Conservation (phyloP, 1,140 invertebrate genomes). For the Drosophila seguyi region DNA sequence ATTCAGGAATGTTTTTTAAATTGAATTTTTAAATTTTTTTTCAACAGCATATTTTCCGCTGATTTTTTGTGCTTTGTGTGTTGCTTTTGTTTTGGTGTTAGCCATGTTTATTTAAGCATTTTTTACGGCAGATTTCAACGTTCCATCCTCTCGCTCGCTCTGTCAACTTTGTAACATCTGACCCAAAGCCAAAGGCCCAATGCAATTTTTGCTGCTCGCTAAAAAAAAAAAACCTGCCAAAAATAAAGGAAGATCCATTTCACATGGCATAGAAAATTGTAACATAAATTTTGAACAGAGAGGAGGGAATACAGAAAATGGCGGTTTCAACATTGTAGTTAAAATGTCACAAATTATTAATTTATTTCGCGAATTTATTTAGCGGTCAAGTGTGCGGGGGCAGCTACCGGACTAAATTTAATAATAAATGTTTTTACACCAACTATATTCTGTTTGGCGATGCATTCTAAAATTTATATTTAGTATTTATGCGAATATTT, state of each 20-base stretch:
- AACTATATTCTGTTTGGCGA: not conserved
- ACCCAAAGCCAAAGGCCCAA: slow-evolving; percentile 58
- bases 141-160: slow-evolving; percentile 7
- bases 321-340: slow-evolving; percentile 61
- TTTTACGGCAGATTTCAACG: slow-evolving; percentile 26
- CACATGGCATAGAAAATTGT: slow-evolving; percentile 74
- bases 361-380: slow-evolving; percentile 62
- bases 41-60: slow-evolving; percentile 31
- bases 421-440: slow-evolving; percentile 17
- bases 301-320: slow-evolving; percentile 13
- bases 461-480: not conserved
- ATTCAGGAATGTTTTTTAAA: slow-evolving; percentile 57
- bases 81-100: slow-evolving; percentile 24
- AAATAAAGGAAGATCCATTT: slow-evolving; percentile 25
- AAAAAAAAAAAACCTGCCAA: slow-evolving; percentile 25
- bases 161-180: slow-evolving; percentile 52
- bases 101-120: slow-evolving; percentile 43
- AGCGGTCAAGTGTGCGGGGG: slow-evolving; percentile 7
- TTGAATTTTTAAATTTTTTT: slow-evolving; percentile 75
- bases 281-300: slow-evolving; percentile 49
- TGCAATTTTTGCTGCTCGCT: slow-evolving; percentile 59
- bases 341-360: slow-evolving; percentile 72
- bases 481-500: slow-evolving; percentile 8
- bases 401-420: slow-evolving; percentile 6
- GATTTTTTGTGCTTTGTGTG: not conserved